phyloP scores from a whole-genome alignment of 2,113 vertebrate species.

The Spea multiplicata region DNA sequence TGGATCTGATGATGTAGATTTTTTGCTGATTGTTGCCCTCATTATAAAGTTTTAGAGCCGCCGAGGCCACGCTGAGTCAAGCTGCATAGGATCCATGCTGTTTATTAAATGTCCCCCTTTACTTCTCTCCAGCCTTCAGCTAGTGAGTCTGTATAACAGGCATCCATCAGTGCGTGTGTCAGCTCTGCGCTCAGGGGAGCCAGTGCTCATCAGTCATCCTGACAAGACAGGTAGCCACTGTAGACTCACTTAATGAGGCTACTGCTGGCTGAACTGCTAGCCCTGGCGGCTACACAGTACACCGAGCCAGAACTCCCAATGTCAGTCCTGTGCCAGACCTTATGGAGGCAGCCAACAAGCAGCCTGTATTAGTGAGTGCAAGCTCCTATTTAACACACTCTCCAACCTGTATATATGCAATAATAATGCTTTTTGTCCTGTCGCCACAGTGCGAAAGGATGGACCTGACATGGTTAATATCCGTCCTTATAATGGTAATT shows the following conservation, averaged over 20 bases:
- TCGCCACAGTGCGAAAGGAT: too few species aligned
- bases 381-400: background rate
- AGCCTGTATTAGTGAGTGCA: background rate
- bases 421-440: too few species aligned
- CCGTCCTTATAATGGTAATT: too few species aligned
- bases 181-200: constrained; percentile 26
- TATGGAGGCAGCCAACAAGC: background rate
- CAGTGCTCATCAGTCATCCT: constrained; percentile 32
- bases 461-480: too few species aligned
- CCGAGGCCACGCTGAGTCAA: background rate
- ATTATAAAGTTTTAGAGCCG: constrained; percentile 2
- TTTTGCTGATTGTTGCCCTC: background rate
- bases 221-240: constrained; percentile 47
- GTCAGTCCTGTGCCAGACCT: constrained; percentile 9
- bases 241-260: constrained; percentile 36
- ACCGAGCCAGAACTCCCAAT: constrained; percentile 4
- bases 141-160: constrained; percentile 42
- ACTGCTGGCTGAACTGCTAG: constrained; percentile 22
- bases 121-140: constrained; percentile 30
- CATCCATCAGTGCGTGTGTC: constrained; percentile 42
- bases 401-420: too few species aligned
- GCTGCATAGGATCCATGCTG: constrained; percentile 26
- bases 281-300: constrained; percentile 11
- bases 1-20: constrained; percentile 23
- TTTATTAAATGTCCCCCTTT: constrained; percentile 30